Percentiles rank a stretch among this genome's conserved stretches.
Conservation (phyloP, 2,888 invertebrate genomes). For the Argyra leucocephala region DNA sequence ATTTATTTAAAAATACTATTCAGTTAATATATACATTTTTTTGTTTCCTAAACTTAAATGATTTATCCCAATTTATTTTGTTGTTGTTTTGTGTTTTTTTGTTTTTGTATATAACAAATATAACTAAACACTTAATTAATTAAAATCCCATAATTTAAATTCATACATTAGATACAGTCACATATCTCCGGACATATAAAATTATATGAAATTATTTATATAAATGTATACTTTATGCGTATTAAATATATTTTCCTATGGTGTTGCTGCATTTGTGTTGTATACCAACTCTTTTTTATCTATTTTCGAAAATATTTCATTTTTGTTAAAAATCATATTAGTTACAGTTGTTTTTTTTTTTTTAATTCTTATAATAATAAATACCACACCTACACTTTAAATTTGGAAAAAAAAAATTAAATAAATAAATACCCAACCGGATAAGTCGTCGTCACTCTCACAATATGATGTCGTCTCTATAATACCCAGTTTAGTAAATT, state of each 20-base stretch:
- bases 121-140: neutral
- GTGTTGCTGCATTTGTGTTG: neutral
- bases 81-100: no score
- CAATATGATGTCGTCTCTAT: neutral
- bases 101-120: no score
- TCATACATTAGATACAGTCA: neutral
- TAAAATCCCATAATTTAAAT: neutral
- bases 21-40: no score
- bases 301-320: no score
- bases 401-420: neutral
- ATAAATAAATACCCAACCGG: neutral
- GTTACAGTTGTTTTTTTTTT: neutral
- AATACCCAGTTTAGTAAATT: neutral
- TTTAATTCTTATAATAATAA: neutral
- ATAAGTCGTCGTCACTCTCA: conserved; percentile 1
- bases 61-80: no score
- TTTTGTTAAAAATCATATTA: neutral
- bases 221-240: neutral
- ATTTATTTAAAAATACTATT: no score
- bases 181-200: no score
- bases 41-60: no score
- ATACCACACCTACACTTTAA: neutral
- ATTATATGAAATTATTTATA: no score
- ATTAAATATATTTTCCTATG: neutral
- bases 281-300: no score